Conservation (phyloP, 2,888 invertebrate species). For the Aricia artaxerxes region DNA sequence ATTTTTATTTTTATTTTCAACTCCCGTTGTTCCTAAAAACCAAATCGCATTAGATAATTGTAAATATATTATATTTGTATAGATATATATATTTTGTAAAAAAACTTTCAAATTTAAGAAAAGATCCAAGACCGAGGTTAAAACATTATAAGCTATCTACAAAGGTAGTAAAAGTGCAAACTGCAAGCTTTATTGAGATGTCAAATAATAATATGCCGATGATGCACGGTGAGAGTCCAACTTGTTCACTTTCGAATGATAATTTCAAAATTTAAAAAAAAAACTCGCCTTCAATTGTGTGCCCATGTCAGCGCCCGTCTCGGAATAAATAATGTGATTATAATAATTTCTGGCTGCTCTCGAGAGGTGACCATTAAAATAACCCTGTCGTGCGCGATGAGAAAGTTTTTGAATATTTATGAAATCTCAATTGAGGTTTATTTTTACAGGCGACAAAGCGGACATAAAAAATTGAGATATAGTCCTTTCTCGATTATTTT, state of each 20-base stretch:
- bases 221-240: constrained; percentile 50
- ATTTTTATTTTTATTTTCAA: background rate
- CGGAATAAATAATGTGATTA: constrained; percentile 40
- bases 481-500: background rate
- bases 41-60: no score
- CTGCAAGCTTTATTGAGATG: background rate
- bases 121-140: no score
- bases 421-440: constrained; percentile 55
- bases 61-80: no score
- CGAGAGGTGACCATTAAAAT: constrained; percentile 38
- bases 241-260: constrained; percentile 62
- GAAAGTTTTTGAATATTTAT: constrained; percentile 72
- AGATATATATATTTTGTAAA: background rate
- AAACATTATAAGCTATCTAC: background rate
- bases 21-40: background rate
- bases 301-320: constrained; percentile 36
- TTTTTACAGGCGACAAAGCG: constrained; percentile 49
- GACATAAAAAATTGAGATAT: constrained; percentile 49
- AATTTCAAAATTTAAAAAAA: constrained; percentile 55
- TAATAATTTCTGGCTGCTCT: constrained; percentile 41
- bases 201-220: background rate
- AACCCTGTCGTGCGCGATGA: constrained; percentile 57
- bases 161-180: background rate
- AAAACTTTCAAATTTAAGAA: background rate
- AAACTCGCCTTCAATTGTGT: constrained; percentile 40